These are phyloP conservation scores for Cecropterus lyciades DNA, from an alignment of 1,140 invertebrate genomes.

Conservation along the genomic window DNA sequence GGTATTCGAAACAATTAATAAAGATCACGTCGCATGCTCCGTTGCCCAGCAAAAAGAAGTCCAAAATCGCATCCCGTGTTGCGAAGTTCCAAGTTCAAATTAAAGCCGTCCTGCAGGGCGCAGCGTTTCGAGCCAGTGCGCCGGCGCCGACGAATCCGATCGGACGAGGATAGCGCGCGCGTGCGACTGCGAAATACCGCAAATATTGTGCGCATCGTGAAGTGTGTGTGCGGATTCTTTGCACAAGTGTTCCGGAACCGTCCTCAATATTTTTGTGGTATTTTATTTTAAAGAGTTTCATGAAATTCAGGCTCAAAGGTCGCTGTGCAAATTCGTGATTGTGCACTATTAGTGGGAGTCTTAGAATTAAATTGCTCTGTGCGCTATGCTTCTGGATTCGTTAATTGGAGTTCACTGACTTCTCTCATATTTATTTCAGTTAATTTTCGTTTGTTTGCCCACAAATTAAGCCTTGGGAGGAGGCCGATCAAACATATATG, in stretches of 20 bases:
- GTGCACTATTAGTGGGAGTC: slow-evolving; percentile 41
- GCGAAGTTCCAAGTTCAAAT: slow-evolving; percentile 59
- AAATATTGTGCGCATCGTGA: slow-evolving; percentile 39
- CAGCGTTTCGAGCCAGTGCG: slow-evolving; percentile 55
- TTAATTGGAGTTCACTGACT: slow-evolving; percentile 36
- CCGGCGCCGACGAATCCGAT: slow-evolving; percentile 61
- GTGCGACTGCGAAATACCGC: slow-evolving; percentile 49
- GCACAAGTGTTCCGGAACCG: slow-evolving; percentile 38
- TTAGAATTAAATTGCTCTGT: slow-evolving; percentile 42
- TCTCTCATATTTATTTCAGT: slow-evolving; percentile 15
- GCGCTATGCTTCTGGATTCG: slow-evolving; percentile 37
- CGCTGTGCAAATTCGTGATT: slow-evolving; percentile 41
- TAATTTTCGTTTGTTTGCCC: slow-evolving; percentile 2
- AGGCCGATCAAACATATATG: slow-evolving; percentile 6
- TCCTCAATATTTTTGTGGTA: slow-evolving; percentile 34
- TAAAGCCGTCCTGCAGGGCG: slow-evolving; percentile 55
- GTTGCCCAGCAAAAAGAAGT: slow-evolving; percentile 55
- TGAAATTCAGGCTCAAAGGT: slow-evolving; percentile 13
- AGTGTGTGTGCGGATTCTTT: slow-evolving; percentile 35
- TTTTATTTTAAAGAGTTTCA: slow-evolving; percentile 17
- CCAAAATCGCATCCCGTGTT: slow-evolving; percentile 54
- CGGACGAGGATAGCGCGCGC: slow-evolving; percentile 56
- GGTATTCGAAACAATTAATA: slow-evolving; percentile 63
- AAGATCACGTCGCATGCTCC: slow-evolving; percentile 38
- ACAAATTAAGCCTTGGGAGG: not conserved